Conservation (phyloP, 2,113 vertebrate genomes). For the Redunca redunca region DNA sequence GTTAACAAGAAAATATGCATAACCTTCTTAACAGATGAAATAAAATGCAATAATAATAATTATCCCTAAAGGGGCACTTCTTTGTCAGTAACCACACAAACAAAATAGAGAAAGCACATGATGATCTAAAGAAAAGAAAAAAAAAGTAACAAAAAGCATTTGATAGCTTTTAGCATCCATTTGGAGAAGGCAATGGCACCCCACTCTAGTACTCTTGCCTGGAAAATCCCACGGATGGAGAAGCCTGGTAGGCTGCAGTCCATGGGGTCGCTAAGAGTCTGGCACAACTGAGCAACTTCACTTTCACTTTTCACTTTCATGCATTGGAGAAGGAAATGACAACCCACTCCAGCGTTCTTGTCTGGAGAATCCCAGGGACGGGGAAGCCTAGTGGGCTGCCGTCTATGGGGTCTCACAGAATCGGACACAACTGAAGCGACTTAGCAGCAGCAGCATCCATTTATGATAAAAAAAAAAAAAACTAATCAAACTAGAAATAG, state of each 20-base stretch:
- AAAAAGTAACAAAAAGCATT: background rate
- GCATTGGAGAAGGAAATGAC: no score
- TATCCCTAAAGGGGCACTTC: background rate
- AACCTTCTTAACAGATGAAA: background rate
- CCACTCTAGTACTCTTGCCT: no score
- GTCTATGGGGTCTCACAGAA: no score
- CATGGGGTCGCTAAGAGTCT: no score
- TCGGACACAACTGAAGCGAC: accelerated
- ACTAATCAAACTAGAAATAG: background rate
- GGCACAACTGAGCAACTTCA: no score
- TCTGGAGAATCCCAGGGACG: no score
- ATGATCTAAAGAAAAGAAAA: background rate
- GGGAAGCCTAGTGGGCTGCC: no score
- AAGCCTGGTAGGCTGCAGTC: no score
- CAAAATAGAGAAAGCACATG: background rate
- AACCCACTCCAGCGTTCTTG: no score
- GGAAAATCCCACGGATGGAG: no score
- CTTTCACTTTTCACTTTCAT: no score
- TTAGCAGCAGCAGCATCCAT: background rate
- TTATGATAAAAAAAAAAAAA: background rate
- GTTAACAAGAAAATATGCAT: background rate
- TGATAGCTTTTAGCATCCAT: background rate
- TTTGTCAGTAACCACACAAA: background rate
- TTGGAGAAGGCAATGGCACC: background rate
- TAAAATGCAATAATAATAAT: background rate